Percentiles rank a stretch among this genome's conserved stretches.
Conservation (phyloP, 2,797 vertebrate species). For the Oryzias dopingdopingensis region DNA sequence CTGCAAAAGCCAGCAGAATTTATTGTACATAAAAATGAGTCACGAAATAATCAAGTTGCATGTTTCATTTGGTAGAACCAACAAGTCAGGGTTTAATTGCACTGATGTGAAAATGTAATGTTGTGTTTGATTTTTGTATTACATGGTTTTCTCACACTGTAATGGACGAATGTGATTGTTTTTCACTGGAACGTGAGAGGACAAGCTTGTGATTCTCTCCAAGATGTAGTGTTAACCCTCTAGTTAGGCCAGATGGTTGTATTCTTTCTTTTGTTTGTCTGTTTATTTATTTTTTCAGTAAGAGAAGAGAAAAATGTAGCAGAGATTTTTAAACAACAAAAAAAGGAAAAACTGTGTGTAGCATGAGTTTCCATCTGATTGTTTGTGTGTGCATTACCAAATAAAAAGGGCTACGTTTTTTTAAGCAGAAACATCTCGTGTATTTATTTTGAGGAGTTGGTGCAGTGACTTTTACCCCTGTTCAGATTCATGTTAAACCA, state of each 20-base stretch:
- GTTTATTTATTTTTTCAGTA: constrained; percentile 33
- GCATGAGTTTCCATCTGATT: constrained; percentile 69
- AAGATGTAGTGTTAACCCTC: constrained; percentile 52
- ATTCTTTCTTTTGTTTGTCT: constrained; percentile 24
- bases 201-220: constrained; percentile 53
- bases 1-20: constrained; percentile 51
- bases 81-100: constrained; percentile 76
- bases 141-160: constrained; percentile 50
- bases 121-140: constrained; percentile 64
- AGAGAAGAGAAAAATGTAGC: constrained; percentile 69
- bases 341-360: constrained; percentile 59
- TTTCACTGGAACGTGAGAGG: constrained; percentile 64
- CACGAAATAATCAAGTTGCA: constrained; percentile 67
- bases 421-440: constrained; percentile 55
- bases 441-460: constrained; percentile 65
- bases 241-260: constrained; percentile 50
- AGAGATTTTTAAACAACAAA: constrained; percentile 56
- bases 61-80: constrained; percentile 74
- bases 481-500: constrained; percentile 49
- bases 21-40: constrained; percentile 67
- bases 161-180: constrained; percentile 54
- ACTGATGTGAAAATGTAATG: constrained; percentile 72
- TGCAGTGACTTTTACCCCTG: constrained; percentile 41
- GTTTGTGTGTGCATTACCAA: constrained; percentile 64
- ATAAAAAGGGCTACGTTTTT: constrained; percentile 79